A percentile compares a stretch with the other conserved stretches of the same genome.
phyloP scores from a whole-genome alignment of 2,113 vertebrate species.

The Aegotheles bennettii region DNA sequence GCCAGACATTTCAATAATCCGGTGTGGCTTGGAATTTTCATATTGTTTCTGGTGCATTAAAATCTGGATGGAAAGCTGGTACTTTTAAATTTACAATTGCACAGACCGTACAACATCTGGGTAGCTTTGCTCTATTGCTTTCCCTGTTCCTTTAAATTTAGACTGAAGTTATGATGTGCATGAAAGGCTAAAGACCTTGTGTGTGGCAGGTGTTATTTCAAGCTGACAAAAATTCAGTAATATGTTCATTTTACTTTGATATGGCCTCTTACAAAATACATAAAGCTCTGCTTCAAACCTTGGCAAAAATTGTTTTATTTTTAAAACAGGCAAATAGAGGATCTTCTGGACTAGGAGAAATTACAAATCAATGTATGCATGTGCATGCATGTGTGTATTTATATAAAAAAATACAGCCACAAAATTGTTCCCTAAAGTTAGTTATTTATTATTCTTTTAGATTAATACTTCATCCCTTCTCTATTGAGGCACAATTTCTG shows the following conservation, averaged over 20 bases:
- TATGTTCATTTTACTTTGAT: conserved; percentile 68
- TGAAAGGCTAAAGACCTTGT: conserved; percentile 77
- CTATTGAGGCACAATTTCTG: neutral
- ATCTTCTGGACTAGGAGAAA: neutral
- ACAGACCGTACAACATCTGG: conserved; percentile 91
- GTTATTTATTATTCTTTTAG: neutral
- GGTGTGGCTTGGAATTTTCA: conserved; percentile 76
- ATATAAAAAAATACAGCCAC: neutral
- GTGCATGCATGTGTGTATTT: neutral
- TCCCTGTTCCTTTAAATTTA: conserved; percentile 88
- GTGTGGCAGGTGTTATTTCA: conserved; percentile 76
- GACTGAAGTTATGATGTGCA: conserved; percentile 82
- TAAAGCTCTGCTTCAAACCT: neutral
- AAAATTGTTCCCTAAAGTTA: neutral
- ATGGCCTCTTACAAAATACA: conserved; percentile 26
- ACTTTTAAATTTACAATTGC: conserved; percentile 76
- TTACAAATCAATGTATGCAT: neutral
- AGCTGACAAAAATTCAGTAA: conserved; percentile 69
- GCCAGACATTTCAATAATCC: conserved; percentile 76
- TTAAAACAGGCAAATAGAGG: neutral
- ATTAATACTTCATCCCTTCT: neutral
- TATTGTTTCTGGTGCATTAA: conserved; percentile 75
- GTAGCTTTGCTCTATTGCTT: conserved; percentile 78
- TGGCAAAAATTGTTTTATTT: neutral
- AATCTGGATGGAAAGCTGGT: conserved; percentile 76